Evolutionary conservation across 2,113 vertebrate species (phyloP).

Genomic region (Prionailurus bengalensis): DNA sequence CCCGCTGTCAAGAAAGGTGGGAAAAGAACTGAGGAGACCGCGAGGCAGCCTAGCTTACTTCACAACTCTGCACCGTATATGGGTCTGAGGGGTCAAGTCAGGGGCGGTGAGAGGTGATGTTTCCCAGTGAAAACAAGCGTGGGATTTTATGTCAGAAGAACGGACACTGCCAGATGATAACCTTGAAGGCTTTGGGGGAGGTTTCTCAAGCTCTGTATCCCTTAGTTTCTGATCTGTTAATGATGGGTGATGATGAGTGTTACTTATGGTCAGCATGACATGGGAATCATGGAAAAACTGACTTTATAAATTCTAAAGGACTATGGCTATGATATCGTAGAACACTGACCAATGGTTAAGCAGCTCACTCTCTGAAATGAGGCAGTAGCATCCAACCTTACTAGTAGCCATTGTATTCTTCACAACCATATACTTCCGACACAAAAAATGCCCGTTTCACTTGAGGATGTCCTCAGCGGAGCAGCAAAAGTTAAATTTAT

Average conservation of each 20-base stretch:
- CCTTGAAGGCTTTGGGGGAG: neutral
- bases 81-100: no score
- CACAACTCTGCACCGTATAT: rapidly evolving
- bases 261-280: neutral
- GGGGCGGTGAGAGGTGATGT: neutral
- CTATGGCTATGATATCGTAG: no score
- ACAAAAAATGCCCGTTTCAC: neutral
- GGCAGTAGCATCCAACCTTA: rapidly evolving
- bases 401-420: rapidly evolving
- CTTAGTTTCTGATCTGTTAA: neutral
- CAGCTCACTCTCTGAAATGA: neutral
- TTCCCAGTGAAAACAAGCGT: neutral
- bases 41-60: neutral
- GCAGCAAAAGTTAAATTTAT: neutral
- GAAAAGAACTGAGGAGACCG: neutral
- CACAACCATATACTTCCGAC: neutral
- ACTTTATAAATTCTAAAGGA: neutral
- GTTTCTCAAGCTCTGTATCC: neutral
- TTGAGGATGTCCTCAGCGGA: neutral
- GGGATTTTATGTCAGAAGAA: neutral
- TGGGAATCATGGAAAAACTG: neutral
- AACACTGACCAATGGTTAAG: no score
- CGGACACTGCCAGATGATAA: neutral
- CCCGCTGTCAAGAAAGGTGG: neutral
- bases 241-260: neutral